A percentile compares a stretch with the other conserved stretches of the same genome.
These are phyloP conservation scores for Amblyopsis hoosieri DNA, from an alignment of 2,797 vertebrate species.

Conservation along the genomic window DNA sequence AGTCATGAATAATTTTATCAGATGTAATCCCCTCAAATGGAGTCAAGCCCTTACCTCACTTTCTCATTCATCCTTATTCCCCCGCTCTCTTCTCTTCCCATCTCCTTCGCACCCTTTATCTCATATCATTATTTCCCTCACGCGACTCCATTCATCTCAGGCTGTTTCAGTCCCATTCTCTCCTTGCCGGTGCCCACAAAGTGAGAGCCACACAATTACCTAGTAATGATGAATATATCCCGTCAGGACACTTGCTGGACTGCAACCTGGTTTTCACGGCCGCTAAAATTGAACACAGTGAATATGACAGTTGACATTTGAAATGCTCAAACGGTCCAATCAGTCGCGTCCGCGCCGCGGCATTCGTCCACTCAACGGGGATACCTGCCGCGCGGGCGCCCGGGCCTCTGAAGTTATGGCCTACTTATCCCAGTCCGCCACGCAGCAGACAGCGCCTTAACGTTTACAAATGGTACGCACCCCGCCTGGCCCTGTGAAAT, in stretches of 20 bases:
- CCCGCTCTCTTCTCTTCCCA: conserved; percentile 15
- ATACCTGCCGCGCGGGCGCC: conserved; percentile 6
- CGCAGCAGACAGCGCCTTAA: conserved; percentile 21
- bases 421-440: conserved; percentile 20
- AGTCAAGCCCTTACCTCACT: conserved; percentile 38
- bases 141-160: background rate
- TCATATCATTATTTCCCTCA: conserved; percentile 1
- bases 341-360: conserved; percentile 38
- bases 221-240: conserved; percentile 79
- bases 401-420: conserved; percentile 31
- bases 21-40: conserved; percentile 56
- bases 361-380: background rate
- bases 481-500: conserved; percentile 1
- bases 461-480: conserved; percentile 34
- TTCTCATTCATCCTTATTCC: conserved; percentile 4
- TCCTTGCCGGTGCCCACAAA: conserved; percentile 41
- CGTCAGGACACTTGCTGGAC: conserved; percentile 72
- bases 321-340: conserved; percentile 63
- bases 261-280: conserved; percentile 63
- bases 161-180: conserved; percentile 25
- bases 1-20: conserved; percentile 61
- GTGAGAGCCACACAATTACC: conserved; percentile 68
- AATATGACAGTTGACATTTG: conserved; percentile 80
- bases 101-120: conserved; percentile 29
- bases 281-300: conserved; percentile 68